phyloP scores from a whole-genome alignment of 2,113 vertebrate species.

The Dolichotis patagonum region DNA sequence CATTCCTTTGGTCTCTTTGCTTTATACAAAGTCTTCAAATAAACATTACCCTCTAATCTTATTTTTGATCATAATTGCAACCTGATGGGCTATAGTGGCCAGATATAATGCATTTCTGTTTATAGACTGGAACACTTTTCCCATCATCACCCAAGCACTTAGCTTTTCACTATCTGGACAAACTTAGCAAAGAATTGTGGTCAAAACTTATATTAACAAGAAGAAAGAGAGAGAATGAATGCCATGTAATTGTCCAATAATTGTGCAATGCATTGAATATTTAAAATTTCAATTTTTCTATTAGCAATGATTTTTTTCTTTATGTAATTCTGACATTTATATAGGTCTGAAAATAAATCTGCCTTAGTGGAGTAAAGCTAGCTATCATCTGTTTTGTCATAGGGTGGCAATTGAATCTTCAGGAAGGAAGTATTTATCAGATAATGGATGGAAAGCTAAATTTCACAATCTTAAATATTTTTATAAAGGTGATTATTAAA shows the following conservation, averaged over 20 bases:
- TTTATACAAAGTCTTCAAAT: neutral
- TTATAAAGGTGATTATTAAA: constrained; percentile 18
- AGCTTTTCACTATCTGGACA: neutral
- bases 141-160: neutral
- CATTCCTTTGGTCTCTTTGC: neutral
- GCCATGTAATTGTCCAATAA: neutral
- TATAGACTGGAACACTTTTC: neutral
- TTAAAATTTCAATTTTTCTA: neutral
- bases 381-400: neutral
- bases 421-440: neutral
- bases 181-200: neutral
- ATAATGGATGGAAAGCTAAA: neutral
- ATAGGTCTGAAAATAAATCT: neutral
- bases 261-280: neutral
- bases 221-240: neutral
- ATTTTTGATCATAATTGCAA: neutral
- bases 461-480: neutral
- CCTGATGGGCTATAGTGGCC: neutral
- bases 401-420: neutral
- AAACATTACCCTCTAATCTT: neutral
- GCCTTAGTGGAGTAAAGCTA: neutral
- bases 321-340: neutral
- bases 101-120: neutral
- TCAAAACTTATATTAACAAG: neutral
- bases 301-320: neutral